phyloP scores from a whole-genome alignment of 2,888 invertebrate genomes.

The Brachyopa scutellaris region DNA sequence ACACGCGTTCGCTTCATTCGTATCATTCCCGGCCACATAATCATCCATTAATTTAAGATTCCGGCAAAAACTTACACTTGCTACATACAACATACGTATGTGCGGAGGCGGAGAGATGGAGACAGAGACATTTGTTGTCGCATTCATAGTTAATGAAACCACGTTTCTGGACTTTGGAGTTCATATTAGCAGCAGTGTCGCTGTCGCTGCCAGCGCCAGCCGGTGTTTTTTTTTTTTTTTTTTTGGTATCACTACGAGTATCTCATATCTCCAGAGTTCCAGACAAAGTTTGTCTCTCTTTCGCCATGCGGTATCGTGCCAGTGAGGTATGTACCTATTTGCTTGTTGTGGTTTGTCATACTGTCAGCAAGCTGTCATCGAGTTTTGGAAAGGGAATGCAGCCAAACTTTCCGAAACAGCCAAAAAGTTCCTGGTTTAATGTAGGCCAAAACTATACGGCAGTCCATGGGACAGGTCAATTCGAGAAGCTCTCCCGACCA shows the following conservation, averaged over 20 bases:
- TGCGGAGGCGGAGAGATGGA: no score
- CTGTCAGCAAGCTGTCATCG: conserved; percentile 42
- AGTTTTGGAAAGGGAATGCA: neutral
- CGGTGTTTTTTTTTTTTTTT: neutral
- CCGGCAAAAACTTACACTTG: conserved; percentile 5
- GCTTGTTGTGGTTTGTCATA: conserved; percentile 48
- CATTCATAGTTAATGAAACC: conserved; percentile 21
- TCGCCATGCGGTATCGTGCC: neutral
- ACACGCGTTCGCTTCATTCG: neutral
- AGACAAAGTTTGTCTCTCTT: conserved; percentile 11
- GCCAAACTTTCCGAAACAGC: conserved; percentile 18
- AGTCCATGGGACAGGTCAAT: conserved; percentile 3
- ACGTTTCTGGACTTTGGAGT: neutral
- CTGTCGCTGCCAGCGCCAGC: no score
- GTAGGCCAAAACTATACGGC: conserved; percentile 7
- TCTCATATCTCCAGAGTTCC: neutral
- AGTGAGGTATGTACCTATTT: conserved; percentile 1
- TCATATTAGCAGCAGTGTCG: conserved; percentile 13
- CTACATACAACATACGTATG: neutral
- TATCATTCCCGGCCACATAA: neutral
- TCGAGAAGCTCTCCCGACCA: neutral
- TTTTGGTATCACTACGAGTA: neutral
- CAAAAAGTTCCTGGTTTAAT: conserved; percentile 37
- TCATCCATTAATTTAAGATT: conserved; percentile 31
- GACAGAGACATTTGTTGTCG: neutral